Evolutionary conservation across 2,113 vertebrate species (phyloP).

Genomic region (Neodon shergylaensis): DNA sequence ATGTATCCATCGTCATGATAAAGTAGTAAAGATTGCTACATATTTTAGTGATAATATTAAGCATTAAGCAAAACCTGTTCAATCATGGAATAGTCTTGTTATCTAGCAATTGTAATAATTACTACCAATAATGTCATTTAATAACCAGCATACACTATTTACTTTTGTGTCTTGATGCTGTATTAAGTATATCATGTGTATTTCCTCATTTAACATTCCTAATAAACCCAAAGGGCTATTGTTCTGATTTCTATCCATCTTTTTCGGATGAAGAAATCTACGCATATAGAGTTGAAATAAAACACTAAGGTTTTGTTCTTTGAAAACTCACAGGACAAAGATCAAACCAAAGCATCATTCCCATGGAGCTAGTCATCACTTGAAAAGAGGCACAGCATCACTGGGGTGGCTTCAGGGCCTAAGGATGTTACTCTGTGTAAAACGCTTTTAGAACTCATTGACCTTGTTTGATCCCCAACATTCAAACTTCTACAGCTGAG

Average conservation of each 20-base stretch:
- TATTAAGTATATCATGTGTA: not conserved
- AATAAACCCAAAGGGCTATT: not conserved
- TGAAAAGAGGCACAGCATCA: not conserved
- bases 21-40: not conserved
- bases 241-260: not conserved
- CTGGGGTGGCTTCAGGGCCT: not conserved
- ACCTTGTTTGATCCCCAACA: not conserved
- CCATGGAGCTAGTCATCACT: not conserved
- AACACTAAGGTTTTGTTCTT: not conserved
- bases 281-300: not conserved
- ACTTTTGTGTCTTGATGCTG: not conserved
- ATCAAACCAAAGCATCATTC: not conserved
- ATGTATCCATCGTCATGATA: not conserved
- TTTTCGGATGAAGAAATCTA: constrained; percentile 22
- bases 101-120: not conserved
- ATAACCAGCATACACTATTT: not conserved
- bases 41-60: constrained; percentile 37
- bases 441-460: not conserved
- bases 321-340: not conserved
- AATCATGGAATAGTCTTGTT: not conserved
- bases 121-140: constrained; percentile 18
- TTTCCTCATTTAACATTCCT: constrained; percentile 28
- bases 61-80: not conserved
- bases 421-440: not conserved
- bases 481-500: not conserved